These are phyloP conservation scores for Epizoanthus fatuus DNA, from an alignment of 92 coral and sea anemone species.

Conservation along the genomic window DNA sequence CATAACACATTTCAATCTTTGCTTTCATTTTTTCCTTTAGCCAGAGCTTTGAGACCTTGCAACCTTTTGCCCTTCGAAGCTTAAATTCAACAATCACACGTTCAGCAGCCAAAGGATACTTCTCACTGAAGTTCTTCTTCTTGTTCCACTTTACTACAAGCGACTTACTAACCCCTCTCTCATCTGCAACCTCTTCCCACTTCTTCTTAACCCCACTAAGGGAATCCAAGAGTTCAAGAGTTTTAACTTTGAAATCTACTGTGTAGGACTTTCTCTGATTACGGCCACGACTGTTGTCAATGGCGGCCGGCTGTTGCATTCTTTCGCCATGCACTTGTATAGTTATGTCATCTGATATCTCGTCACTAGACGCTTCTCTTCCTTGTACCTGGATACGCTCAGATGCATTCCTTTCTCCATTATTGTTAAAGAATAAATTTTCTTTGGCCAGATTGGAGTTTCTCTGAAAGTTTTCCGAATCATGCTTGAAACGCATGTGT, in stretches of 20 bases:
- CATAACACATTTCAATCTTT: too few relatives aligned
- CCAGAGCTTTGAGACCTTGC: slow-evolving; percentile 54
- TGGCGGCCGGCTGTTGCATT: slow-evolving; percentile 6
- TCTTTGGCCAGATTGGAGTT: slow-evolving; percentile 21
- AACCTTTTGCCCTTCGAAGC: slow-evolving; percentile 52
- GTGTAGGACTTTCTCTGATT: slow-evolving; percentile 72
- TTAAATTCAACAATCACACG: slow-evolving; percentile 43
- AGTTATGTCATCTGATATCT: neutral
- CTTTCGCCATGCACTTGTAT: slow-evolving; percentile 20
- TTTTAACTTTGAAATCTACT: slow-evolving; percentile 70
- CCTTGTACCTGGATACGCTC: too few relatives aligned
- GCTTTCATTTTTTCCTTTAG: slow-evolving; percentile 41
- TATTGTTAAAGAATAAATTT: neutral
- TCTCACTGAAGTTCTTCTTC: slow-evolving; percentile 40
- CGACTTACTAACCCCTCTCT: slow-evolving; percentile 71
- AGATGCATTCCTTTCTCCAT: too few relatives aligned
- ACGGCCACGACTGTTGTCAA: slow-evolving; percentile 63
- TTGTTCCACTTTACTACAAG: slow-evolving; percentile 79
- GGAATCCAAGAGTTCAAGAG: slow-evolving; percentile 69
- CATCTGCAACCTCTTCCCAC: slow-evolving; percentile 68
- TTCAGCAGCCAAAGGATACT: slow-evolving; percentile 37
- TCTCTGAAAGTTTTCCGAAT: slow-evolving; percentile 6
- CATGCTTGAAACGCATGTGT: slow-evolving; percentile 58
- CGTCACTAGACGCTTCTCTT: too few relatives aligned
- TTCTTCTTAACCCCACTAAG: slow-evolving; percentile 50